Percentiles rank a stretch among this genome's conserved stretches.
Conservation (phyloP, 2,113 vertebrate species). For the Hippotragus niger region DNA sequence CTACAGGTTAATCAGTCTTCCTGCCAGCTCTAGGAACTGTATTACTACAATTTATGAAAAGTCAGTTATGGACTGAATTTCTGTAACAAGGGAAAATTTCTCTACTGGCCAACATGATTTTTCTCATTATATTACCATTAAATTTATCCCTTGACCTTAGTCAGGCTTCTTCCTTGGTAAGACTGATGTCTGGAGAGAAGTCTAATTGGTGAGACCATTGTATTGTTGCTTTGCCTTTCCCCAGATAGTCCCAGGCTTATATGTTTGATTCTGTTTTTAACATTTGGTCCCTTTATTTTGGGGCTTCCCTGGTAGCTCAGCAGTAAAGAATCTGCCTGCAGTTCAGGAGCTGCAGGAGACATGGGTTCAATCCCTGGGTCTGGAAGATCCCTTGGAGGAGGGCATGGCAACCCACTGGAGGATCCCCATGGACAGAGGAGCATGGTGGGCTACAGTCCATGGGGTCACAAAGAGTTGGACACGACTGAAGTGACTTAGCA, state of each 20-base stretch:
- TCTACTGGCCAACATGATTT: not conserved
- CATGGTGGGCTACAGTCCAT: not conserved
- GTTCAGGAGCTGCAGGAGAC: not conserved
- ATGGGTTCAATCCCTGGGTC: not conserved
- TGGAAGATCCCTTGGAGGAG: not conserved
- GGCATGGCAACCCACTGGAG: not conserved
- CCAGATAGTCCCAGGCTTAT: not conserved
- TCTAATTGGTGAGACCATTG: not conserved
- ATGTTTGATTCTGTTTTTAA: slow-evolving; percentile 19
- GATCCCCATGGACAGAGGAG: not conserved
- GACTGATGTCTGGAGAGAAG: not conserved
- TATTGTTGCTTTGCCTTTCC: not conserved
- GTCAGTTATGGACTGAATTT: not conserved
- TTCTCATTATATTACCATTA: not conserved
- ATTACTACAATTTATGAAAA: not conserved
- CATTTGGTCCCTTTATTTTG: not conserved
- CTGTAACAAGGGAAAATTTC: not conserved
- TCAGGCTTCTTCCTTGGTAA: not conserved
- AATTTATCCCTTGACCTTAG: not conserved
- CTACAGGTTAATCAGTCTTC: not conserved
- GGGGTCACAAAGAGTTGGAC: not conserved
- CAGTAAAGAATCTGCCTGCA: not conserved
- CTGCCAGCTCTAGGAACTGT: not conserved
- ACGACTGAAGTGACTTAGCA: accelerated
- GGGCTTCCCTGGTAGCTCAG: not conserved